These are phyloP conservation scores for Hyposoter didymator DNA, from an alignment of 2,888 invertebrate species.

Conservation along the genomic window DNA sequence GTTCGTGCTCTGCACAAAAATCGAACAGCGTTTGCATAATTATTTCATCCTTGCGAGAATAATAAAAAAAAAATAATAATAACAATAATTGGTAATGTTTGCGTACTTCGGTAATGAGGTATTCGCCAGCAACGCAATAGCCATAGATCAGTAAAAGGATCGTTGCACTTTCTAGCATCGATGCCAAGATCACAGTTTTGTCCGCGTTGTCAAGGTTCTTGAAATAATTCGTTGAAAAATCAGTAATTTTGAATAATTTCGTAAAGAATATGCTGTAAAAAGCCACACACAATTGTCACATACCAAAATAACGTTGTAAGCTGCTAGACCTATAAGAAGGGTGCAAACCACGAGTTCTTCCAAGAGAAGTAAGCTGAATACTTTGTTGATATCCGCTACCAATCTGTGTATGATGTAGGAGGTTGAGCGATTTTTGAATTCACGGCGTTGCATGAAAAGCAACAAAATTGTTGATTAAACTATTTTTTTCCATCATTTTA, in stretches of 20 bases:
- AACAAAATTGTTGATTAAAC: not conserved
- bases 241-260: not conserved
- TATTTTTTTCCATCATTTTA: not conserved
- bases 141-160: conserved; percentile 63
- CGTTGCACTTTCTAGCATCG: conserved; percentile 52
- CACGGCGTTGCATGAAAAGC: not conserved
- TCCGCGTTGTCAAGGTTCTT: conserved; percentile 60
- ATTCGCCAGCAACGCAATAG: conserved; percentile 66
- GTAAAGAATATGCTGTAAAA: not conserved
- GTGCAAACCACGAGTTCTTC: conserved; percentile 61
- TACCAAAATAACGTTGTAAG: conserved; percentile 65
- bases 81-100: not conserved
- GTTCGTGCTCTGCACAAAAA: conserved; percentile 44
- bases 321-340: conserved; percentile 56
- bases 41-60: not conserved
- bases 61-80: not conserved
- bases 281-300: not conserved
- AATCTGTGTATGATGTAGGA: conserved; percentile 21
- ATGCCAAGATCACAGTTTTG: conserved; percentile 53
- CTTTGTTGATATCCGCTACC: conserved; percentile 55
- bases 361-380: conserved; percentile 56
- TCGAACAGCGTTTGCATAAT: not conserved
- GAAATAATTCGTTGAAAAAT: conserved; percentile 16
- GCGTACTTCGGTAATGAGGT: conserved; percentile 60
- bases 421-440: not conserved